Percentiles rank a stretch among this genome's conserved stretches.
phyloP scores from a whole-genome alignment of 2,113 vertebrate genomes.

The Colaptes auratus region DNA sequence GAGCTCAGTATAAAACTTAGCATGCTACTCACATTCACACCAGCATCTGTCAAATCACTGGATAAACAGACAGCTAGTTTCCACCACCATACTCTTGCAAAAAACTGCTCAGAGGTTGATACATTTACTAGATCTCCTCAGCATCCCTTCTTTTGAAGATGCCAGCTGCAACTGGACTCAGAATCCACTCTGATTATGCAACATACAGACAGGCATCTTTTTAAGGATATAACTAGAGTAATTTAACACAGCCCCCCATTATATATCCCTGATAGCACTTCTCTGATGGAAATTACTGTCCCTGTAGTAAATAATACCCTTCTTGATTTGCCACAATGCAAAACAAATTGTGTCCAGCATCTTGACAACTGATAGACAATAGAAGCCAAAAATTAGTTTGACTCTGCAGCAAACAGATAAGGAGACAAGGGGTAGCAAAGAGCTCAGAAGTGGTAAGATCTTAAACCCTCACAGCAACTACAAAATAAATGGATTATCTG shows the following conservation, averaged over 20 bases:
- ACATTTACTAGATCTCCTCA: not conserved
- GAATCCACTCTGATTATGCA: not conserved
- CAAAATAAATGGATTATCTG: not conserved
- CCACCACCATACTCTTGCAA: not conserved
- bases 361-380: not conserved
- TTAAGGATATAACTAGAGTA: not conserved
- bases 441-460: not conserved
- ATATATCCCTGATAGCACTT: not conserved
- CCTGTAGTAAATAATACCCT: not conserved
- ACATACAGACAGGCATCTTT: not conserved
- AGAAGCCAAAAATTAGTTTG: not conserved
- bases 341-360: not conserved
- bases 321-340: not conserved
- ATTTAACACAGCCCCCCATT: not conserved
- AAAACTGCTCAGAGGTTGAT: not conserved
- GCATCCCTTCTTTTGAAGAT: not conserved
- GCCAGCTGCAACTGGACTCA: not conserved
- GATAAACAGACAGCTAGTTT: not conserved
- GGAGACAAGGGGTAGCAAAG: not conserved
- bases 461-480: not conserved
- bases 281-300: not conserved
- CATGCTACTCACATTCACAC: conserved; percentile 2
- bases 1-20: not conserved
- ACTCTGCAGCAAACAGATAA: not conserved
- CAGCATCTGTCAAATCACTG: not conserved